Percentiles rank a stretch among this genome's conserved stretches.
Conservation (phyloP, 2,113 vertebrate genomes). For the Pygoscelis adeliae region DNA sequence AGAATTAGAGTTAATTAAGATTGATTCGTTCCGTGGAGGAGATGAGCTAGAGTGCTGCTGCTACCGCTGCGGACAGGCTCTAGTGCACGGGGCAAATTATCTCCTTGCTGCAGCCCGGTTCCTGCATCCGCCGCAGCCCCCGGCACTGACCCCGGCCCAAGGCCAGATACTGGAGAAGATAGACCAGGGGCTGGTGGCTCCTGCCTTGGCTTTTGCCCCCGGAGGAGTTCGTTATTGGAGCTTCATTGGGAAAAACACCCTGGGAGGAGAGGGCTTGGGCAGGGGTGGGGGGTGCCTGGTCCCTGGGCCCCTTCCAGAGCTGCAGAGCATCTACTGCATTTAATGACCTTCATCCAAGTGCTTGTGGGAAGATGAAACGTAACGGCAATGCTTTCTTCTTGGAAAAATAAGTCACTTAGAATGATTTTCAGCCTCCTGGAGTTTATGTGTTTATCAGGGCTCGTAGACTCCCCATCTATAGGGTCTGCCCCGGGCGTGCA, state of each 20-base stretch:
- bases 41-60: neutral
- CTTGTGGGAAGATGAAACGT: rapidly evolving
- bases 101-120: neutral
- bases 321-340: neutral
- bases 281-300: neutral
- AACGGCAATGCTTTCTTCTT: neutral
- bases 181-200: neutral
- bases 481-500: rapidly evolving
- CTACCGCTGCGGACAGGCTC: neutral
- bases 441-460: rapidly evolving
- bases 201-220: neutral
- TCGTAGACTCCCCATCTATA: too few species aligned
- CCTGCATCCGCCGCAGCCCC: neutral
- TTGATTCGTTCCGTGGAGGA: neutral
- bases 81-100: neutral
- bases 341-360: neutral
- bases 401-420: neutral
- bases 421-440: neutral
- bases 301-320: neutral
- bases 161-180: neutral
- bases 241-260: neutral
- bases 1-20: conserved; percentile 21
- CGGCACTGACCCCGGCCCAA: neutral
- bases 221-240: neutral
- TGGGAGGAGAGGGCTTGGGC: neutral